These are phyloP conservation scores for Synergus japonicus DNA, from an alignment of 2,888 invertebrate genomes.

Conservation along the genomic window DNA sequence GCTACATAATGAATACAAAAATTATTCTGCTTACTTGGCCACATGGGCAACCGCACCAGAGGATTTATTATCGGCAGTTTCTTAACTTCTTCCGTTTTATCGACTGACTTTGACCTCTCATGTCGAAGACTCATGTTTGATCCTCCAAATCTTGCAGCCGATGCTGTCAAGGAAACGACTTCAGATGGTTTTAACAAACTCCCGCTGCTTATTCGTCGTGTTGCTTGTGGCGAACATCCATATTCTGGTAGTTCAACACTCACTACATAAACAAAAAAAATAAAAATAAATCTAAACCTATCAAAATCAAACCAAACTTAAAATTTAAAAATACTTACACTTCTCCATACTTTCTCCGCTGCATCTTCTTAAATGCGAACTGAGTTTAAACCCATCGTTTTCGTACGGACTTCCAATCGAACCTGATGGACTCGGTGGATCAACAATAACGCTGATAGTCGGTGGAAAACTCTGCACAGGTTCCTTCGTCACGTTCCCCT, in stretches of 20 bases:
- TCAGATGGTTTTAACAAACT: constrained; percentile 89
- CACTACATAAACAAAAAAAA: constrained; percentile 63
- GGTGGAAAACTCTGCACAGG: constrained; percentile 70
- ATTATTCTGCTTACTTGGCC: constrained; percentile 84
- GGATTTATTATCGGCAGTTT: constrained; percentile 94
- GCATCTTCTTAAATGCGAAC: constrained; percentile 65
- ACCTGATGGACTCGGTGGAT: constrained; percentile 76
- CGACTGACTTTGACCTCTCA: constrained; percentile 78
- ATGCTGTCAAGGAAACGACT: constrained; percentile 81
- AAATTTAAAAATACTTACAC: constrained; percentile 63
- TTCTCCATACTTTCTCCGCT: constrained; percentile 77
- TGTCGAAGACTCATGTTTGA: constrained; percentile 71
- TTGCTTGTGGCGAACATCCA: constrained; percentile 90
- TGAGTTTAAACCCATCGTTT: constrained; percentile 56
- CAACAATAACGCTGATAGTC: constrained; percentile 74
- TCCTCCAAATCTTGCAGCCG: constrained; percentile 79
- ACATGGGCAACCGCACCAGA: constrained; percentile 89
- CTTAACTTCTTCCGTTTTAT: constrained; percentile 80
- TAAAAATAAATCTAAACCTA: constrained; percentile 4
- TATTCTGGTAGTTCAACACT: constrained; percentile 78
- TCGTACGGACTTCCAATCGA: constrained; percentile 71
- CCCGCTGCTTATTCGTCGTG: constrained; percentile 93
- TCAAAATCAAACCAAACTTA: not conserved
- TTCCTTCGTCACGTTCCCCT: constrained; percentile 60
- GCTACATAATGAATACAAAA: constrained; percentile 7